Conservation (phyloP, 2,113 vertebrate species). For the Aegotheles bennettii region DNA sequence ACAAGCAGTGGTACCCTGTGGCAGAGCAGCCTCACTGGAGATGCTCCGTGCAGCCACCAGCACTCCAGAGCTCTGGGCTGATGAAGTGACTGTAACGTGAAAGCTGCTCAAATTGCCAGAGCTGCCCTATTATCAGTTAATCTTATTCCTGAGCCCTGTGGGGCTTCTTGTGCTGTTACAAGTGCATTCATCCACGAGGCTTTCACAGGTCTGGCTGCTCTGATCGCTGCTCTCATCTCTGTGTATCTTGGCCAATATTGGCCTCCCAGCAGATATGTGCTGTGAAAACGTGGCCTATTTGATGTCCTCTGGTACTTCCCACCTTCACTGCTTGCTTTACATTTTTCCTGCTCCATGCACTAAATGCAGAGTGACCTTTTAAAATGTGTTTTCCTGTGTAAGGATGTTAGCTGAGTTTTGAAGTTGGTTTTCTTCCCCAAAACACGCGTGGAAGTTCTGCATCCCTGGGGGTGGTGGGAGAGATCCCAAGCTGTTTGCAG, state of each 20-base stretch:
- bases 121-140: neutral
- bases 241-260: fast-evolving
- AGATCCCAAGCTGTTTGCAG: neutral
- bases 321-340: neutral
- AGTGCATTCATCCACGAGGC: neutral
- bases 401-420: neutral
- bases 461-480: neutral
- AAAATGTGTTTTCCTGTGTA: neutral
- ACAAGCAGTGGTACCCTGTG: neutral
- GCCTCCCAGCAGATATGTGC: neutral
- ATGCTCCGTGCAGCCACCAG: fast-evolving
- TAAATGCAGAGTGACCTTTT: neutral
- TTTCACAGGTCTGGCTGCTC: neutral
- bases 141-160: neutral
- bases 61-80: neutral
- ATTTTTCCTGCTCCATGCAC: neutral
- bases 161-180: neutral
- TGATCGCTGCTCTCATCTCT: neutral
- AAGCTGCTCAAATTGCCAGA: neutral
- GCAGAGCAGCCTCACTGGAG: neutral
- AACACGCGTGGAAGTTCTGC: neutral
- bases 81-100: neutral
- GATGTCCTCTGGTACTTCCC: neutral
- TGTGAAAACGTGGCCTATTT: neutral
- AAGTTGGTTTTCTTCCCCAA: neutral